These are phyloP conservation scores for Microctenopoma steveboyesi DNA, from an alignment of 2,797 vertebrate genomes.

Conservation along the genomic window DNA sequence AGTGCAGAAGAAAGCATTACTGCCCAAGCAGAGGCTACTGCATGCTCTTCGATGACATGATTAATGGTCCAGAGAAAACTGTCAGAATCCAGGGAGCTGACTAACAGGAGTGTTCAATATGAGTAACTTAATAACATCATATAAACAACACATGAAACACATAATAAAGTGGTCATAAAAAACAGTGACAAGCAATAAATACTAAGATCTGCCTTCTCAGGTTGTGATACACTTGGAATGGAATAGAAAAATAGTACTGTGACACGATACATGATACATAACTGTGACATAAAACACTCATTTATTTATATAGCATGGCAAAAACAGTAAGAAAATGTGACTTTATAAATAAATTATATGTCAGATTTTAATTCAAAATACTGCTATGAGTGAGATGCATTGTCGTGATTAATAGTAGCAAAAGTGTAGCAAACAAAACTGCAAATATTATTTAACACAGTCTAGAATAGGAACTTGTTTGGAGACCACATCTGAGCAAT, in stretches of 20 bases:
- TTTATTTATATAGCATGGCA: background rate
- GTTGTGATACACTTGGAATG: background rate
- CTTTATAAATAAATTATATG: background rate
- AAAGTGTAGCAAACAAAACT: background rate
- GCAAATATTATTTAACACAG: background rate
- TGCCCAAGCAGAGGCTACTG: background rate
- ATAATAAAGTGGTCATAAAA: constrained; percentile 59
- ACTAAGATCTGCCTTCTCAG: no score
- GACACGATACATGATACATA: rapidly evolving
- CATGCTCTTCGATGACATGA: constrained; percentile 60
- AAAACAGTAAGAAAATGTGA: background rate
- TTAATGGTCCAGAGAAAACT: constrained; percentile 51
- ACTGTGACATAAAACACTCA: background rate
- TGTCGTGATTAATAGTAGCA: background rate
- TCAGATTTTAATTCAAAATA: background rate
- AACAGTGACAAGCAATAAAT: constrained; percentile 2
- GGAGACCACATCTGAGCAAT: background rate
- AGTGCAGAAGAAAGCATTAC: constrained; percentile 24
- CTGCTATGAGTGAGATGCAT: background rate
- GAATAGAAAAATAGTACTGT: background rate
- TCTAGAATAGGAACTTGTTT: no score
- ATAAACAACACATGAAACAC: constrained; percentile 60
- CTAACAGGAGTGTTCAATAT: constrained; percentile 9
- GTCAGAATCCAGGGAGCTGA: constrained; percentile 24
- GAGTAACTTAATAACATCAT: constrained; percentile 20